Percentiles rank a stretch among this genome's conserved stretches.
Conservation (phyloP, 2,888 invertebrate species). For the Hyalella azteca region DNA sequence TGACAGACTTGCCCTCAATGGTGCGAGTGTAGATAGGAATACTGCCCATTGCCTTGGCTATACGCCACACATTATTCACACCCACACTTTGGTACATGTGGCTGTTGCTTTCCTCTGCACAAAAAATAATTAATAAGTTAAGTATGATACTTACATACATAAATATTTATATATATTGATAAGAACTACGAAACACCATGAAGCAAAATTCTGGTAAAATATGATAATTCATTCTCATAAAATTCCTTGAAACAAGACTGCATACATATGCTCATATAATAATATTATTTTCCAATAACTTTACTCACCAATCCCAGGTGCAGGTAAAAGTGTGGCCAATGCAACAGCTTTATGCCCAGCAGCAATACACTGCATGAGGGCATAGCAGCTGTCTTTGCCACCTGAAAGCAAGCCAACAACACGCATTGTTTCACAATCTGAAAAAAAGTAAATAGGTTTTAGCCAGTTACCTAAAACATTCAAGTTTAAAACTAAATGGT, state of each 20-base stretch:
- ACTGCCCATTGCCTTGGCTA: constrained; percentile 84
- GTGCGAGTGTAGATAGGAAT: constrained; percentile 85
- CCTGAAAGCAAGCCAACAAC: constrained; percentile 85
- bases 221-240: too few species aligned
- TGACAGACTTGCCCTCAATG: constrained; percentile 83
- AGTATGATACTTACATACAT: neutral
- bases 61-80: constrained; percentile 88
- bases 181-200: too few species aligned
- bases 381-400: constrained; percentile 99
- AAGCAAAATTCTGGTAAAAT: too few species aligned
- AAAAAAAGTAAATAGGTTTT: too few species aligned
- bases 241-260: too few species aligned
- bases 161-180: constrained; percentile 5
- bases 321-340: constrained; percentile 90
- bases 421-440: constrained; percentile 44
- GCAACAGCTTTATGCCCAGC: constrained; percentile 96
- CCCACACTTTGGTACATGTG: constrained; percentile 99
- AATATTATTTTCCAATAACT: too few species aligned
- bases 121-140: neutral
- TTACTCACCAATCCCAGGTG: constrained; percentile 45
- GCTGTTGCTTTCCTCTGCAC: constrained; percentile 87
- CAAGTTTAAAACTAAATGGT: too few species aligned
- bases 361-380: constrained; percentile 96
- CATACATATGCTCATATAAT: too few species aligned
- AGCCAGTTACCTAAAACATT: too few species aligned